Evolutionary conservation across 2,113 vertebrate genomes (phyloP), one percentile per base, ranked within the genome.

Genomic region (Callipepla californica): DNA sequence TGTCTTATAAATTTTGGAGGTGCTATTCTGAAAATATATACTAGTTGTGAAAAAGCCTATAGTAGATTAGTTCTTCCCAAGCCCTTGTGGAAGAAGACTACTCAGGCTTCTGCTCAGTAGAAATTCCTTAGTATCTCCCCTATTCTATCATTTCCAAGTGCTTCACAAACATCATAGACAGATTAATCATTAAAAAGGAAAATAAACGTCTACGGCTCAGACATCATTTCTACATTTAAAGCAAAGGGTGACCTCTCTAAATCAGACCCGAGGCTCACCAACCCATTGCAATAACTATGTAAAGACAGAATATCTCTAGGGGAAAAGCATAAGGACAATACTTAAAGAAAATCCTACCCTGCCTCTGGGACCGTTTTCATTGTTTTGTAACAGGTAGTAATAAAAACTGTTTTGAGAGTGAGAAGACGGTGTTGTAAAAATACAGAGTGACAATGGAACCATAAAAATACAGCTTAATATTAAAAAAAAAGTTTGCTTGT

Each of bases 401-500:
- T 11, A 72, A 28, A 76, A 93, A 57, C 7, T 69, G 11, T 61
- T 79, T 59, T 26, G 40, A 85, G 45, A 72, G 57, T 62, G 1
- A 38, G 1, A 58, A 58, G 20, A 34, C 34, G 57, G 57, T 58
- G 32, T 34, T 58, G 32, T 34, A 58, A 58, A 58, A 58, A 58
- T n/a, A 22, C 48, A 50, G 48, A 50, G 22, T 25, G 11, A 45
- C 2, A 78, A 14, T 0, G 0, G 2, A n/a, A 21, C 2, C 59
- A 5, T 63, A 75, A 87, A 92, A 89, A 40, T 1, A 1, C 4
- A 61, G 6, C 11, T 85, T 61, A 30, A 50, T 47, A 9, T 57
- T 23, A 36, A 36, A 17, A 36, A 55, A 30, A 53, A 55, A 45
- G n/a, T 1, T 19, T 62, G 3, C 1, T 20, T 51, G 15, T n/a